Percentiles rank a stretch among this genome's conserved stretches.
phyloP scores from a whole-genome alignment of 2,888 invertebrate genomes.

The Lasioglossum morio region DNA sequence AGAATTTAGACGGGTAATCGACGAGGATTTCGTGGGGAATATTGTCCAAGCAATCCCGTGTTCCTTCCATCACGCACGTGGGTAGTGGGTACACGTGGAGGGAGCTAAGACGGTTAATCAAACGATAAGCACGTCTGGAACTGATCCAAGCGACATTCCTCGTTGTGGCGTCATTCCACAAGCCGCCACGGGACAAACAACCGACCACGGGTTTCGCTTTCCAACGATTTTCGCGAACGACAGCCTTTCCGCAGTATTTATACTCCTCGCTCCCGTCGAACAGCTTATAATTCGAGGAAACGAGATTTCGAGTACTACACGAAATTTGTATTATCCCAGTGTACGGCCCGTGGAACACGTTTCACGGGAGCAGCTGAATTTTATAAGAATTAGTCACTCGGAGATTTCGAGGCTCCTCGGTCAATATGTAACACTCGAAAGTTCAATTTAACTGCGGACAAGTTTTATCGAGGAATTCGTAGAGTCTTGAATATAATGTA shows the following conservation, averaged over 20 bases:
- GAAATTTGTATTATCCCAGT: background rate
- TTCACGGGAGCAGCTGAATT: background rate
- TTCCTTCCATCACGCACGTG: conserved; percentile 53
- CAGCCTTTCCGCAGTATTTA: background rate
- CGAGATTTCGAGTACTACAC: background rate
- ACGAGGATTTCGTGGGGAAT: conserved; percentile 47
- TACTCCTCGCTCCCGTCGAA: background rate
- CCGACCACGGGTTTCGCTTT: conserved; percentile 27
- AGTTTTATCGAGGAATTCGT: background rate
- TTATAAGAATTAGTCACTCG: background rate
- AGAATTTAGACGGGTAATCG: conserved; percentile 60
- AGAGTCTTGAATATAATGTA: background rate
- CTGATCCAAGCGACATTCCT: conserved; percentile 61
- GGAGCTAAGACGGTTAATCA: conserved; percentile 68
- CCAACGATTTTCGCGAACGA: conserved; percentile 2
- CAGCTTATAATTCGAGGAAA: background rate
- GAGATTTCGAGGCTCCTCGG: background rate
- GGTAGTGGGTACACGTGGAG: conserved; percentile 50
- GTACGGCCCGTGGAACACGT: background rate
- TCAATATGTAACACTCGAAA: background rate
- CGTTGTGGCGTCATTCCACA: conserved; percentile 47
- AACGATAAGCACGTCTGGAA: conserved; percentile 72
- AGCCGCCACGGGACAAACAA: conserved; percentile 32
- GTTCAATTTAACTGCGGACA: background rate
- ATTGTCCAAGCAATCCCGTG: conserved; percentile 49